Evolutionary conservation across 2,113 vertebrate species (phyloP).

Genomic region (Xyliphius kryptos): DNA sequence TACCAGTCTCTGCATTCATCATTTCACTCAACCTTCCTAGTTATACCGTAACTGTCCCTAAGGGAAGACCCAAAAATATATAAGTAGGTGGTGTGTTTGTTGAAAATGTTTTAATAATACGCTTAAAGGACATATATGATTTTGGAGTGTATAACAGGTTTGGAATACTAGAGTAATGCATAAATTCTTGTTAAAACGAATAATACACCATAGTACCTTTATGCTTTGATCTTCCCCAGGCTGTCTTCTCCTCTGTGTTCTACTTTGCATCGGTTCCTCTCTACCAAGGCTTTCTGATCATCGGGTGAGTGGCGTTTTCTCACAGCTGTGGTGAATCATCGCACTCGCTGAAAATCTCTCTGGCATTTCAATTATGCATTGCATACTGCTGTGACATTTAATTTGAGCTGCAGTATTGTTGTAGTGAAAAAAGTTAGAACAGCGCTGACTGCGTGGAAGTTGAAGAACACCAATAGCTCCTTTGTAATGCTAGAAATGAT

Average conservation of each 20-base stretch:
- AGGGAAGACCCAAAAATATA: too few species aligned
- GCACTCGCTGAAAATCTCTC: conserved; percentile 26
- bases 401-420: conserved; percentile 49
- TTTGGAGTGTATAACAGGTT: too few species aligned
- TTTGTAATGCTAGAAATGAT: conserved; percentile 21
- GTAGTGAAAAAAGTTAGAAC: conserved; percentile 30
- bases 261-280: conserved; percentile 94
- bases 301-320: conserved; percentile 75
- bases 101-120: too few species aligned
- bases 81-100: too few species aligned
- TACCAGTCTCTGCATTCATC: too few species aligned
- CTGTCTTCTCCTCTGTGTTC: conserved; percentile 94
- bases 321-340: conserved; percentile 48
- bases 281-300: conserved; percentile 95
- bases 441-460: too few species aligned
- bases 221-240: conserved; percentile 55
- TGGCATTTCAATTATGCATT: conserved; percentile 34
- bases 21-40: too few species aligned
- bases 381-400: conserved; percentile 51
- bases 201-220: conserved; percentile 2
- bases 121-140: too few species aligned
- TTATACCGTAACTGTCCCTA: too few species aligned
- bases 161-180: too few species aligned
- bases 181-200: too few species aligned
- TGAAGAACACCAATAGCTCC: too few species aligned